Conservation (phyloP, 2,113 vertebrate species). For the Heterotilapia buettikoferi region DNA sequence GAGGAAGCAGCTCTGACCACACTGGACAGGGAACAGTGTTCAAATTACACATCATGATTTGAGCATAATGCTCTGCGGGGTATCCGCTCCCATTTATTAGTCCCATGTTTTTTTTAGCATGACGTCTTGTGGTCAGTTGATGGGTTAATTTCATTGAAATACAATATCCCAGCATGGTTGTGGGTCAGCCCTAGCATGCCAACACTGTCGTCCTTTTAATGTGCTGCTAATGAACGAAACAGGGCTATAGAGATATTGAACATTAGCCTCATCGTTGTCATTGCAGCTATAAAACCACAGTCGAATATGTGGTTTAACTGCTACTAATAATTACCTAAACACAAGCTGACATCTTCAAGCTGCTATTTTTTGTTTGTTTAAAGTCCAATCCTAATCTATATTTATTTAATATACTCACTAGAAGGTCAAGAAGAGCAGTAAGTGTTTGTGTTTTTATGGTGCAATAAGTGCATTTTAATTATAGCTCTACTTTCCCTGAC, state of each 20-base stretch:
- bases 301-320: neutral
- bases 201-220: neutral
- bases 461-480: neutral
- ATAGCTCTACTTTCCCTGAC: neutral
- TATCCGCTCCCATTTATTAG: neutral
- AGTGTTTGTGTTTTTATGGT: neutral
- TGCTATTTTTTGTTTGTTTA: neutral
- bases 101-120: neutral
- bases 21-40: neutral
- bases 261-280: neutral
- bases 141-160: neutral
- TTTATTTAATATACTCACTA: neutral
- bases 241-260: neutral
- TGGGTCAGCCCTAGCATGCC: neutral
- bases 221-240: neutral
- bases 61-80: neutral
- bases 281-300: neutral
- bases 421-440: neutral
- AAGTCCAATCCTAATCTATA: neutral
- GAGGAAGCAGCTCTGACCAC: conserved; percentile 3
- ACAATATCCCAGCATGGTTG: neutral
- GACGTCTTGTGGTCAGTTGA: neutral
- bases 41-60: neutral
- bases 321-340: neutral
- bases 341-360: neutral